A percentile compares a stretch with the other conserved stretches of the same genome.
Conservation (phyloP, 1,140 invertebrate species). For the Euwallacea fornicatus region DNA sequence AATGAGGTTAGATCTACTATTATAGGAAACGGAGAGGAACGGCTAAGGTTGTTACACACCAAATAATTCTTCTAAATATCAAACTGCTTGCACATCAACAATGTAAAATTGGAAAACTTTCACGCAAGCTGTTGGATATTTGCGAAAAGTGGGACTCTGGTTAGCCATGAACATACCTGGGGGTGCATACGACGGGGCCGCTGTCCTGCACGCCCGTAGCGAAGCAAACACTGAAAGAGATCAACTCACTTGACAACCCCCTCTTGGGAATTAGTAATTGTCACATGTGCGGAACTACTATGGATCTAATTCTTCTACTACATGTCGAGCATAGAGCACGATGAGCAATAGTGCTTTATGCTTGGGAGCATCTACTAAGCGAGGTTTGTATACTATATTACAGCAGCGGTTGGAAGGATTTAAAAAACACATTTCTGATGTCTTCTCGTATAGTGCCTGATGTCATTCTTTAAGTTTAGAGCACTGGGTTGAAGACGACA, state of each 20-base stretch:
- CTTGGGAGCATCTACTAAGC: background rate
- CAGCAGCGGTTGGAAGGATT: background rate
- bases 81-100: too few relatives aligned
- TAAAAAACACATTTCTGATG: too few relatives aligned
- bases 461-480: too few relatives aligned
- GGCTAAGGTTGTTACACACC: too few relatives aligned
- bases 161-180: constrained; percentile 47
- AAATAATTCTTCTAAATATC: too few relatives aligned
- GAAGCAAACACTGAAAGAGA: constrained; percentile 53
- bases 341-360: background rate
- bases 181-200: constrained; percentile 50
- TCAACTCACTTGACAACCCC: constrained; percentile 53
- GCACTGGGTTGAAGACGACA: too few relatives aligned
- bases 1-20: too few relatives aligned
- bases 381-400: background rate
- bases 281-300: constrained; percentile 48
- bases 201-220: constrained; percentile 45
- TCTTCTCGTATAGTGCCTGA: too few relatives aligned
- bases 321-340: background rate
- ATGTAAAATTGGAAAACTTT: too few relatives aligned
- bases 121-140: too few relatives aligned
- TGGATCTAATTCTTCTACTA: constrained; percentile 16
- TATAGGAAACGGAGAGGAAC: too few relatives aligned
- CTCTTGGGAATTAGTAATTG: constrained; percentile 44
- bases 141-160: background rate